Conservation (phyloP, 2,113 vertebrate genomes). For the Limnothrissa miodon region DNA sequence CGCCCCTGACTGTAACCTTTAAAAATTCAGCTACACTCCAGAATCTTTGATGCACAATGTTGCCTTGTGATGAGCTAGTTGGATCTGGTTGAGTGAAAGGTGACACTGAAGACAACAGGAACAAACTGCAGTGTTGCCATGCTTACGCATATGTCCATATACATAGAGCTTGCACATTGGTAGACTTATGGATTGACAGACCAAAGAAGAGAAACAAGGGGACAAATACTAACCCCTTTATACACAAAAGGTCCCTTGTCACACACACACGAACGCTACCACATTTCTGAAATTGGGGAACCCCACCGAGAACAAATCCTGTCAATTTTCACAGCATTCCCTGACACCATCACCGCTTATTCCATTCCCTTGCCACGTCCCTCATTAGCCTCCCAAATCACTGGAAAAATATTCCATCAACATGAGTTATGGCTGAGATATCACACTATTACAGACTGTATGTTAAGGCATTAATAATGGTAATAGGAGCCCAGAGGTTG, state of each 20-base stretch:
- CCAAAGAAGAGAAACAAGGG: background rate
- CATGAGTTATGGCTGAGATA: slow-evolving; percentile 45
- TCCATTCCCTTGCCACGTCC: background rate
- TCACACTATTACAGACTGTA: slow-evolving; percentile 39
- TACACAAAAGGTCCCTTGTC: background rate
- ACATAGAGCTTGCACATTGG: background rate
- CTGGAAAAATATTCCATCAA: slow-evolving; percentile 30
- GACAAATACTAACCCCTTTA: background rate
- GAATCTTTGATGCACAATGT: too few species aligned
- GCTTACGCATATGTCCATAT: background rate
- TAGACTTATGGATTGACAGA: background rate
- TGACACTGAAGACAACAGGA: background rate
- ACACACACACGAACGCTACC: background rate
- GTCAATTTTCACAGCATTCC: background rate
- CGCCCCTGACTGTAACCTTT: too few species aligned
- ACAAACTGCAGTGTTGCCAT: background rate
- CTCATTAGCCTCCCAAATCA: slow-evolving; percentile 33
- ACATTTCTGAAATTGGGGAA: background rate
- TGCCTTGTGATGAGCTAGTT: slow-evolving; percentile 23
- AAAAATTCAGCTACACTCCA: too few species aligned
- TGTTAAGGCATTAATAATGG: slow-evolving; percentile 52
- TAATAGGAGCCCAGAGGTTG: slow-evolving; percentile 45
- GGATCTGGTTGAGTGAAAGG: background rate
- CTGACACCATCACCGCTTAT: background rate
- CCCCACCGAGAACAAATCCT: background rate